Evolutionary conservation across 1,140 invertebrate species (phyloP), one percentile per base, ranked within the genome.

Genomic region (Schlechtendalia chinensis): DNA sequence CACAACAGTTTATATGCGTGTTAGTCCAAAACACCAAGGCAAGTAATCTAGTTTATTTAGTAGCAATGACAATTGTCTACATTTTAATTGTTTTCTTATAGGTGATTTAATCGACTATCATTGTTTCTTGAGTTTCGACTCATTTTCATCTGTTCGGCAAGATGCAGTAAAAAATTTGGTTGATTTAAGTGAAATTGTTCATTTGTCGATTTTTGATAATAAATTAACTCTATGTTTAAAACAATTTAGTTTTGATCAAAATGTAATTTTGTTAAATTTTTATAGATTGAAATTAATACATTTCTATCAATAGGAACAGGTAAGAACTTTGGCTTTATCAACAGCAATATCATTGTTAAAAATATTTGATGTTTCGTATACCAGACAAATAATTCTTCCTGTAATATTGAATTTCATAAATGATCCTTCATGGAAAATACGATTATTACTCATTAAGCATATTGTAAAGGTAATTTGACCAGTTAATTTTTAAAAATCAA

Each of bases 311-410:
- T 17, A 77, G 74, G 74, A 77, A 17, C 32, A 77, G 11, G 56
- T 77, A n/a, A 77, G 74, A 47, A 77, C 32, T 24, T 61, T 47
- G 32, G 74, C 74, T 59, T 53, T 77, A 61, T 77, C 74, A 47
- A 10, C 56, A 27, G 54, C 74, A 45, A 77, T 77, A 39, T 45
- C 32, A 47, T 27, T 77, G 19, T 61, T 27, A 47, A 39, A 77
- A 61, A 39, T 17, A 19, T 24, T 77, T 17, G 56, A 77, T 27
- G n/a, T 17, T 0, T 19, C 32, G 1, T 77, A 58, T 11, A 61
- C 4, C 1, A 45, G 61, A 77, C 56, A 45, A 10, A 45, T 11
- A 17, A 61, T 77, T 47, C 32, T 59, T 59, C 74, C 74, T 19
- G 47, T 77, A 24, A 59, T 47, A 12, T 59, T 77, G 29, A 59